Evolutionary conservation across 2,888 invertebrate genomes (phyloP).

Genomic region (Lasioglossum calceatum): DNA sequence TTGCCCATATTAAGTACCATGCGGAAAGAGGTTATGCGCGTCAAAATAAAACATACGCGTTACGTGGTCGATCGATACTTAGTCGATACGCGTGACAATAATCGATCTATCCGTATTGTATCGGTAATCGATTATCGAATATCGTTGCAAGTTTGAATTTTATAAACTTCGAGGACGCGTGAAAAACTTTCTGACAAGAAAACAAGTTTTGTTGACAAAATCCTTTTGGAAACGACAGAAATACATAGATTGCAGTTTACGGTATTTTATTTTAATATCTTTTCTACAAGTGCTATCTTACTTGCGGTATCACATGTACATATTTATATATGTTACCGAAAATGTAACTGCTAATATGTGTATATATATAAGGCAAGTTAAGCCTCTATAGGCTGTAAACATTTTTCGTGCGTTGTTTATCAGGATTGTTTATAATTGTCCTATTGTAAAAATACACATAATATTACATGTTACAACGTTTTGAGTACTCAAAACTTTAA

Average conservation of each 20-base stretch:
- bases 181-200: neutral
- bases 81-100: neutral
- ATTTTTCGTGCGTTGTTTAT: constrained; percentile 57
- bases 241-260: constrained; percentile 25
- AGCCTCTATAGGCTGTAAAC: constrained; percentile 64
- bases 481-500: constrained; percentile 53
- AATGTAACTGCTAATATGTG: constrained; percentile 61
- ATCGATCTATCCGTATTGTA: neutral
- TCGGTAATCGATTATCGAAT: neutral
- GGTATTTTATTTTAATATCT: constrained; percentile 62
- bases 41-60: constrained; percentile 18
- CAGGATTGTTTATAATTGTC: constrained; percentile 35
- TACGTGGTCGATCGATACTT: neutral
- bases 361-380: constrained; percentile 60
- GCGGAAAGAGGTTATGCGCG: neutral
- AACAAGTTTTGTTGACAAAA: neutral
- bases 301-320: constrained; percentile 55
- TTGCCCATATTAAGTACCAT: neutral
- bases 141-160: neutral
- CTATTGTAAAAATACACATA: constrained; percentile 59
- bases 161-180: neutral
- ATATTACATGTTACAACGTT: constrained; percentile 42
- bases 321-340: constrained; percentile 51
- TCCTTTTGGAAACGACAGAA: neutral
- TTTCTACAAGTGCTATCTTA: constrained; percentile 65